Conservation (phyloP, 2,113 vertebrate genomes). For the Peromyscus leucopus region DNA sequence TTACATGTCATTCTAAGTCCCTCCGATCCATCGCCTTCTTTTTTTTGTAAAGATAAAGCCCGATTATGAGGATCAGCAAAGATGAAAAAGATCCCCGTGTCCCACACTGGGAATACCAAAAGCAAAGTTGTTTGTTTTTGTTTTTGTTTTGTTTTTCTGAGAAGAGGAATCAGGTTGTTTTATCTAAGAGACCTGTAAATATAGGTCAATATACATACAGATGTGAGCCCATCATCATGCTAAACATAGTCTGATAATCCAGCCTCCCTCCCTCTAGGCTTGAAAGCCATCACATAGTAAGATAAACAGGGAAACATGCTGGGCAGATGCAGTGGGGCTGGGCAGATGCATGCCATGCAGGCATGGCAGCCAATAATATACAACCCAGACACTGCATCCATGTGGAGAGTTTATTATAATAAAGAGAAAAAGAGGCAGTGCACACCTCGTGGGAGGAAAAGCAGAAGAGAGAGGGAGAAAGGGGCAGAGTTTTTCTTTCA, state of each 20-base stretch:
- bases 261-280: not conserved
- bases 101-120: not conserved
- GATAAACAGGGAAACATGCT: not conserved
- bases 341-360: too few species aligned
- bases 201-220: too few species aligned
- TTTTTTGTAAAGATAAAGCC: not conserved
- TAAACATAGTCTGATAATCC: not conserved
- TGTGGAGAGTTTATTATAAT: too few species aligned
- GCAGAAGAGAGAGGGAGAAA: not conserved
- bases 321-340: too few species aligned
- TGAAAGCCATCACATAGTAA: not conserved
- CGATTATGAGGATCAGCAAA: not conserved
- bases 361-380: not conserved
- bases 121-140: not conserved
- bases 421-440: too few species aligned
- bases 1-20: not conserved
- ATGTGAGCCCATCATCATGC: not conserved
- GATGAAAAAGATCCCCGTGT: not conserved
- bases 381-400: too few species aligned
- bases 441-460: not conserved
- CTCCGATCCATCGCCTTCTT: not conserved
- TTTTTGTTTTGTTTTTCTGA: not conserved
- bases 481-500: too few species aligned
- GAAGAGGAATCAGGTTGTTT: not conserved
- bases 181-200: not conserved